These are phyloP conservation scores for Brachionus plicatilis DNA, from an alignment of 1,140 invertebrate genomes.

Conservation along the genomic window DNA sequence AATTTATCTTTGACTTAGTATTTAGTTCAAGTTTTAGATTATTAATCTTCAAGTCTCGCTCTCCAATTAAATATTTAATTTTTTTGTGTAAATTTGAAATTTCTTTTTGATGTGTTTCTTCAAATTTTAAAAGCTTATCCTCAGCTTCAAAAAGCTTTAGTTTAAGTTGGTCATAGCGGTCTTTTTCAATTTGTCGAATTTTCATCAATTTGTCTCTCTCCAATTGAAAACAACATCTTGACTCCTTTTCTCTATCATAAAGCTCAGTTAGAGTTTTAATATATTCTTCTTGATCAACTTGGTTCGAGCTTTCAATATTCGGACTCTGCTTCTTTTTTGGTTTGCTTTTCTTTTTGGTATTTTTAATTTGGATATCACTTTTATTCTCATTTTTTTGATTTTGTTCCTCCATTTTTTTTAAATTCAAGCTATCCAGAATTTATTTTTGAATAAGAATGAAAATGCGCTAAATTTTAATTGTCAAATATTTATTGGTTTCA, in stretches of 20 bases:
- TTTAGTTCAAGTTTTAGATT: background rate
- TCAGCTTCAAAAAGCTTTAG: background rate
- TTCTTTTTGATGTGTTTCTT: background rate
- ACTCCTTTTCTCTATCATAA: background rate
- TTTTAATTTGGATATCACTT: background rate
- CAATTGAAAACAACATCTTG: conserved; percentile 18
- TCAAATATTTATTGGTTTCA: background rate
- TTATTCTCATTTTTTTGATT: background rate
- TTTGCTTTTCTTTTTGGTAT: background rate
- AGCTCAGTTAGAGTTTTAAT: conserved; percentile 6
- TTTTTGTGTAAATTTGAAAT: background rate
- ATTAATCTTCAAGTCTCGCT: background rate
- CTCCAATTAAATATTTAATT: conserved; percentile 29
- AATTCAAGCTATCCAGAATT: background rate
- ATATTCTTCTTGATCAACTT: background rate
- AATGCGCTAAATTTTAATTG: background rate
- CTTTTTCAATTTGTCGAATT: conserved; percentile 6
- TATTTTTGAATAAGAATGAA: background rate
- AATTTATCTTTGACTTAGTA: background rate
- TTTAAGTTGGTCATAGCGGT: background rate
- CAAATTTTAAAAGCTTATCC: background rate
- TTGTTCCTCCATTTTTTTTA: background rate
- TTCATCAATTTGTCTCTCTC: conserved; percentile 14
- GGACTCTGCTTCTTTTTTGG: background rate
- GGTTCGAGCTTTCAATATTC: background rate